Base-by-base conservation (phyloP, 23 tunicate species). In the Ascidia mentula region DNA sequence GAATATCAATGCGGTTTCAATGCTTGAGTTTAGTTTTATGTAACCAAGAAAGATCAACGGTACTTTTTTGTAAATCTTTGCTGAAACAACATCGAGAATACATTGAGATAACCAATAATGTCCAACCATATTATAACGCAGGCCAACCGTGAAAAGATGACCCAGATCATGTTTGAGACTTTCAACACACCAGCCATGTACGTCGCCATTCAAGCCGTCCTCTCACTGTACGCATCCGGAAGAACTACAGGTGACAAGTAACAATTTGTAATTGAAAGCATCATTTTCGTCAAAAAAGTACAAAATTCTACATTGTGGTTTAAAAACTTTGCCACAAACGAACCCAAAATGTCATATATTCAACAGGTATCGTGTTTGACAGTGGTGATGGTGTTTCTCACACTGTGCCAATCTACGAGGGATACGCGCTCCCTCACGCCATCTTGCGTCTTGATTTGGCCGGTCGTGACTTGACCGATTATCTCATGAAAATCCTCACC, bases 171-270 rank as follows among this genome's bases (percentile, higher is more conserved):
- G 98, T 95, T 95, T 76, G 98, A 95, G 79, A 95, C 98, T 15
- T 95, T 95, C 85, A 95, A 95, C 78, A 83, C 95, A 35, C 98
- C 98, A 22, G 98, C 98, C 0, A 95, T 95, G 98, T 95, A 95
- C 81, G 98, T 95, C 72, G 98, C 98, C 9, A 93, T 93, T 36
- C 98, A 95, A 82, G 98, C 98, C 13, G 98, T 95, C 17, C 84
- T 95, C 0, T 95, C 99, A 12, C 84, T 95, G 17, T 95, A 53
- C 13, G 65, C 65, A 26, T 53, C 65, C 4, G 65, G 65, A 53
- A 6, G 65, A 53, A 53, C 65, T 28, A 53, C 65, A 5, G 65
- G 80, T 77, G 26, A 3, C n/a, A 80, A 32, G 59, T 74, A 74
- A 74, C 37, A 38, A 32, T 32, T 32, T 32, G 34, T 32, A 5